Percentiles rank a stretch among this genome's conserved stretches.
phyloP scores from a whole-genome alignment of 2,113 vertebrate genomes.

The Ceyx melanurus region DNA sequence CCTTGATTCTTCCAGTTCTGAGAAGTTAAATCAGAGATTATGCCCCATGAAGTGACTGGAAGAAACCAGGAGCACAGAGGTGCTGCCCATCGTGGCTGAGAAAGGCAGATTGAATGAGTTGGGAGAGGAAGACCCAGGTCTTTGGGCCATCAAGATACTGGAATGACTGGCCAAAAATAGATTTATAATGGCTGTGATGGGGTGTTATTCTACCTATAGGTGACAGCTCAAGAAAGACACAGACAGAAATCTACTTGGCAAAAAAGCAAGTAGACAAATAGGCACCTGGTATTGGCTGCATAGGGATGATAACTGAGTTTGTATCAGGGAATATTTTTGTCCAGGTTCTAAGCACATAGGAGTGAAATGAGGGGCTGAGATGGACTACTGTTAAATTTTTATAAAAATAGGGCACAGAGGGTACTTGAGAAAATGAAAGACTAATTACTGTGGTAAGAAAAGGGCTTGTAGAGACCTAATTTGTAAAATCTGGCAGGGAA shows the following conservation, averaged over 20 bases:
- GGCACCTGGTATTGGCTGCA: neutral
- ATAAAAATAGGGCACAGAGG: neutral
- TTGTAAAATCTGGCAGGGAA: neutral
- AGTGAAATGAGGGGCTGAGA: neutral
- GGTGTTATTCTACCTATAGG: neutral
- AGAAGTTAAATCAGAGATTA: neutral
- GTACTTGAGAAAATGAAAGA: neutral
- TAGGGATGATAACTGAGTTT: neutral
- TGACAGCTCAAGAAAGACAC: neutral
- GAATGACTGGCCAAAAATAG: neutral
- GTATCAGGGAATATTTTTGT: neutral
- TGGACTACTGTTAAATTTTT: neutral
- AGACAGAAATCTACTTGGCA: neutral
- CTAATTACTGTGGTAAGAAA: neutral
- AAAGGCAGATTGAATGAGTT: neutral
- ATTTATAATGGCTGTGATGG: neutral
- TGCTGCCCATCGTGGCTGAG: neutral
- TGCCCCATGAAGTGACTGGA: neutral
- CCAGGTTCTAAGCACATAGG: neutral
- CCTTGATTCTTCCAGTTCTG: neutral
- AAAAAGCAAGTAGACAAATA: neutral
- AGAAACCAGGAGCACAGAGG: neutral
- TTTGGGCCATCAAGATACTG: neutral
- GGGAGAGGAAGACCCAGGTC: neutral
- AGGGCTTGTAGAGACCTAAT: neutral